Percentiles rank a stretch among this genome's conserved stretches.
Conservation (phyloP, 1,140 invertebrate species). For the Bombus haemorrhoidalis region DNA sequence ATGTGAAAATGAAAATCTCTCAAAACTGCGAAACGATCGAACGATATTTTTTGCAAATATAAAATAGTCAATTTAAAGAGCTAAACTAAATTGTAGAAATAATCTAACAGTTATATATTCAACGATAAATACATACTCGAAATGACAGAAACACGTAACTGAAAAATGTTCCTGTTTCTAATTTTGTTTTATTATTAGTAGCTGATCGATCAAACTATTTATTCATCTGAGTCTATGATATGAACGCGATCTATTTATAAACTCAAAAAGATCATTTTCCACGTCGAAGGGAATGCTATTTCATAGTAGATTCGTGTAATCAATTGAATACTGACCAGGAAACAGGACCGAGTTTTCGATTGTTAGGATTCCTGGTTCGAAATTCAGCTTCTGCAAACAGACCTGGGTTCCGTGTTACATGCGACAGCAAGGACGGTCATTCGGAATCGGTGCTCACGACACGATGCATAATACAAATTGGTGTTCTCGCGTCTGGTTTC, state of each 20-base stretch:
- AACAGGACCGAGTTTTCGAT: conserved; percentile 7
- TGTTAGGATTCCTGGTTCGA: neutral
- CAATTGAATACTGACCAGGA: neutral
- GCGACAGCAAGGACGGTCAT: neutral
- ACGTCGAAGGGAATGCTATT: neutral
- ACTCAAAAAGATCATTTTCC: neutral
- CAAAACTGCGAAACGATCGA: neutral
- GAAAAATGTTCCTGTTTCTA: too few species aligned
- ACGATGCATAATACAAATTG: conserved; percentile 54
- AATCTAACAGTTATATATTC: too few species aligned
- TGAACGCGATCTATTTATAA: neutral
- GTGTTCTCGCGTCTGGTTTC: conserved; percentile 50
- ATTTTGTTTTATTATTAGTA: too few species aligned
- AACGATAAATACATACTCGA: too few species aligned
- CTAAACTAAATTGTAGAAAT: too few species aligned
- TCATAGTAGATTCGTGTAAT: neutral
- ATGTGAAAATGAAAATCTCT: neutral
- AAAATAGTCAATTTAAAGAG: neutral
- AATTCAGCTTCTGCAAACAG: conserved; percentile 42
- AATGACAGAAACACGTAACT: too few species aligned
- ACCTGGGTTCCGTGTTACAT: neutral
- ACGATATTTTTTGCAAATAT: neutral
- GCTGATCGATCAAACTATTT: neutral
- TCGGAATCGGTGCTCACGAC: conserved; percentile 24
- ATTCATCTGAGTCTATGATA: neutral